These are phyloP conservation scores for Drosophila mercatorum DNA, from an alignment of 2,888 invertebrate species.

Conservation along the genomic window DNA sequence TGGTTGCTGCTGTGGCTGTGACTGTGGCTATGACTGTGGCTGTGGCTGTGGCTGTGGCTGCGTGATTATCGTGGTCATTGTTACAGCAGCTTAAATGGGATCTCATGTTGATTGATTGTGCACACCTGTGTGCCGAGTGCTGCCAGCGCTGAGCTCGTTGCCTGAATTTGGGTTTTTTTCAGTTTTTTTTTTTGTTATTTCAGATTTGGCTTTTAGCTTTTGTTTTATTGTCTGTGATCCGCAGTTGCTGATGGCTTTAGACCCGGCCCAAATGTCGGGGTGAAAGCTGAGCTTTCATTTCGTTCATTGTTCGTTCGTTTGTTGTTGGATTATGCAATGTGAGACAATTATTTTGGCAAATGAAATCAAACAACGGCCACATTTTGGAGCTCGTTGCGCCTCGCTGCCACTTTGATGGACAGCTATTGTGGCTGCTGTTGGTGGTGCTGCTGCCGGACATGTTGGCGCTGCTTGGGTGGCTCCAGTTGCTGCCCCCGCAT, in stretches of 20 bases:
- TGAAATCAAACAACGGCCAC: conserved; percentile 26
- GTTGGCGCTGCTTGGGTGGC: conserved; percentile 69
- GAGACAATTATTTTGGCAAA: conserved; percentile 65
- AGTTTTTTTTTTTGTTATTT: conserved; percentile 7
- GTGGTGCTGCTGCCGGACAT: conserved; percentile 57
- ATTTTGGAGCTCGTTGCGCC: conserved; percentile 55
- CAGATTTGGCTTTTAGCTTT: conserved; percentile 31
- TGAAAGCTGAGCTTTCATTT: conserved; percentile 65
- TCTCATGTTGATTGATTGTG: conserved; percentile 79
- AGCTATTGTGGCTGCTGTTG: conserved; percentile 40
- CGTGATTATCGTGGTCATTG: conserved; percentile 73
- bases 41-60: conserved; percentile 2
- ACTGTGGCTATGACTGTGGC: neutral
- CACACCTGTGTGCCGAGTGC: conserved; percentile 67
- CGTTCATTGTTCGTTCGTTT: conserved; percentile 26
- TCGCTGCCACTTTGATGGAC: conserved; percentile 71
- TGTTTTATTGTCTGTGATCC: conserved; percentile 59
- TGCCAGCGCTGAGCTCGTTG: conserved; percentile 29
- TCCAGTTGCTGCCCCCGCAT: conserved; percentile 52
- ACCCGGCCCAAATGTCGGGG: conserved; percentile 36
- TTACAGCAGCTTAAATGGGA: conserved; percentile 74
- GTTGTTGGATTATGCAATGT: conserved; percentile 51
- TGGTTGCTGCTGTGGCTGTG: neutral
- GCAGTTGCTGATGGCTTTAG: conserved; percentile 52
- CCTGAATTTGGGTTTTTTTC: conserved; percentile 35